Percentiles rank a stretch among this genome's conserved stretches.
These are phyloP conservation scores for Sturnira hondurensis DNA, from an alignment of 2,113 vertebrate species.

Conservation along the genomic window DNA sequence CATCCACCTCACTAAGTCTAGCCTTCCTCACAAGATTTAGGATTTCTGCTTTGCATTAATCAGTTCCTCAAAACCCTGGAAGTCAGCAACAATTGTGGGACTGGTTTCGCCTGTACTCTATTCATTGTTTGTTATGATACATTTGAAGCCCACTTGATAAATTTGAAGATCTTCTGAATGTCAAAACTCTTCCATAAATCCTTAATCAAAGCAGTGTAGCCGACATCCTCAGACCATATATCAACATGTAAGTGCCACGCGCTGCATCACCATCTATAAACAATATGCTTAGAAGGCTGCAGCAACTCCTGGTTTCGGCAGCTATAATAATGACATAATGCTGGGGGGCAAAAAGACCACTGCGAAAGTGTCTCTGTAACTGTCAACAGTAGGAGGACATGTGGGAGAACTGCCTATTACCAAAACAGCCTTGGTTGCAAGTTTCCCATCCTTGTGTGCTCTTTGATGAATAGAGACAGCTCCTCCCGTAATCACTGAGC, in stretches of 20 bases:
- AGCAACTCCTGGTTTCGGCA: not conserved
- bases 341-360: not conserved
- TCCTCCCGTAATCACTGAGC: not conserved
- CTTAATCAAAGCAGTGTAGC: not conserved
- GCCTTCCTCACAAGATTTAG: conserved; percentile 49
- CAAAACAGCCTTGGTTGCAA: conserved; percentile 22
- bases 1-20: conserved; percentile 8
- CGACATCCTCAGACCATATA: not conserved
- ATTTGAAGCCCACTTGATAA: conserved; percentile 47
- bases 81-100: conserved; percentile 33
- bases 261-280: not conserved
- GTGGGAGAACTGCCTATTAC: not conserved
- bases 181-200: conserved; percentile 60
- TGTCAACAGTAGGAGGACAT: conserved; percentile 1
- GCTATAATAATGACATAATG: not conserved
- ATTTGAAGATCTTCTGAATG: conserved; percentile 58
- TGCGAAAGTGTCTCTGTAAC: not conserved
- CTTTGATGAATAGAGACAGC: not conserved
- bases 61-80: conserved; percentile 53
- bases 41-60: conserved; percentile 22
- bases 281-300: not conserved
- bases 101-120: not conserved
- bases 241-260: not conserved
- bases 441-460: not conserved
- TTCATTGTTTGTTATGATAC: conserved; percentile 56